Conservation (phyloP, 2,797 vertebrate genomes). For the Mormyrus hasselquistii region DNA sequence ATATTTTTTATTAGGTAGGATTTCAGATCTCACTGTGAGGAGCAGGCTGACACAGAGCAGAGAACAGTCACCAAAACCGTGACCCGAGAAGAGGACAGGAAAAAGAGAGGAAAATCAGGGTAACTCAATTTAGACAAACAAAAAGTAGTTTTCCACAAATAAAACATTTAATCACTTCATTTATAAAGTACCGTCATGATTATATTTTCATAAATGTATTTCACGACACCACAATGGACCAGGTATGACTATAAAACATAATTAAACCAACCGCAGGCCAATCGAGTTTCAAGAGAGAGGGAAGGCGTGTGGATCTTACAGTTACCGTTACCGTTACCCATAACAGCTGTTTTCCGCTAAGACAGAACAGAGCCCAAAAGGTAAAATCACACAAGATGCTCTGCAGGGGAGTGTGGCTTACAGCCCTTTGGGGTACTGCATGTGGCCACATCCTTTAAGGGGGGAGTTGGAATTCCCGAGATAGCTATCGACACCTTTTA, state of each 20-base stretch:
- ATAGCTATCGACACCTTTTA: neutral
- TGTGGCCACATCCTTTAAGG: neutral
- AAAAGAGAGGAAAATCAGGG: neutral
- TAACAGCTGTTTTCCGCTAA: conserved; percentile 52
- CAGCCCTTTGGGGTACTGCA: neutral
- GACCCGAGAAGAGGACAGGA: neutral
- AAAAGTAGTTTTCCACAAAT: neutral
- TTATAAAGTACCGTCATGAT: conserved; percentile 18
- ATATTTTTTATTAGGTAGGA: neutral
- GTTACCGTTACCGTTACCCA: conserved; percentile 43
- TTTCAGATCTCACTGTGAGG: neutral
- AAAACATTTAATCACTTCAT: conserved; percentile 7
- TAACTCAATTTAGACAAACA: conserved; percentile 12
- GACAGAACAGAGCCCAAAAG: neutral
- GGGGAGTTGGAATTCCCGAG: neutral
- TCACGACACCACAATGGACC: conserved; percentile 44
- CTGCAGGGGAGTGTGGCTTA: neutral
- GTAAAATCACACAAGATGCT: neutral
- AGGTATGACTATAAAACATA: conserved; percentile 33
- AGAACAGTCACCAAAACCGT: neutral
- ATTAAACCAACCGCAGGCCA: conserved; percentile 46
- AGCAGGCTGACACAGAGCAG: neutral
- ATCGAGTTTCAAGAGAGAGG: conserved; percentile 32
- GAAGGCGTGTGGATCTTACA: conserved; percentile 29
- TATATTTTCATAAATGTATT: conserved; percentile 33